Evolutionary conservation across 2,113 vertebrate genomes (phyloP), one percentile per base, ranked within the genome.

Genomic region (Psettodes erumei): DNA sequence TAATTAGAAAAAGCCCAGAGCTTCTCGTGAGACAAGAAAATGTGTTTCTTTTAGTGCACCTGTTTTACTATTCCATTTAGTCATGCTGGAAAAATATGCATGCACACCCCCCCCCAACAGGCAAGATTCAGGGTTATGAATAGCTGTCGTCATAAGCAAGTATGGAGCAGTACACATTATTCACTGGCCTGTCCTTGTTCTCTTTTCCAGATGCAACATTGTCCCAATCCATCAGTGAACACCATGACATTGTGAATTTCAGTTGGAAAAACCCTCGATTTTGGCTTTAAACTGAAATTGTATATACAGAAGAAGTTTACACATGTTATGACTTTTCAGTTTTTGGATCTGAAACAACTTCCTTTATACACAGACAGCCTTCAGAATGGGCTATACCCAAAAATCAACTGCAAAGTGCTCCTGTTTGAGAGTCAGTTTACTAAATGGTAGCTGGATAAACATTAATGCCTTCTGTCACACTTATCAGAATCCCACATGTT

Each of bases 131-230:
- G 4, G 23, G 60, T n/a, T 33, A 16, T 30, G 11, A 18, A 21
- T 42, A 25, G 25, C n/a, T 32, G 10, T 28, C 19, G 2, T 30
- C 25, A 23, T 48, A 37, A 27, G 5, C 32, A 30, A 35, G 4
- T 62, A 42, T 32, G 3, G 37, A 30, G 5, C 51, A 16, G 28
- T 45, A 43, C 23, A n/a, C 9, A 32, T 38, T 6, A 28, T 5
- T 65, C 8, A 72, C 12, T 11, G 43, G 1, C 7, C 23, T 45
- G 8, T 64, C 53, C 12, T 78, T 53, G 3, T 51, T 62, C 7
- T 75, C 37, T 63, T 28, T 71, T 69, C 48, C 66, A 95, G 94
- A 45, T 95, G 94, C 88, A 95, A 94, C 84, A 93, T 95, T 56
- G 82, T 93, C 68, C 93, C 94, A 56, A 84, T 93, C 64, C 87